Evolutionary conservation across 1,140 invertebrate genomes (phyloP).

Genomic region (Bombus soroeensis): DNA sequence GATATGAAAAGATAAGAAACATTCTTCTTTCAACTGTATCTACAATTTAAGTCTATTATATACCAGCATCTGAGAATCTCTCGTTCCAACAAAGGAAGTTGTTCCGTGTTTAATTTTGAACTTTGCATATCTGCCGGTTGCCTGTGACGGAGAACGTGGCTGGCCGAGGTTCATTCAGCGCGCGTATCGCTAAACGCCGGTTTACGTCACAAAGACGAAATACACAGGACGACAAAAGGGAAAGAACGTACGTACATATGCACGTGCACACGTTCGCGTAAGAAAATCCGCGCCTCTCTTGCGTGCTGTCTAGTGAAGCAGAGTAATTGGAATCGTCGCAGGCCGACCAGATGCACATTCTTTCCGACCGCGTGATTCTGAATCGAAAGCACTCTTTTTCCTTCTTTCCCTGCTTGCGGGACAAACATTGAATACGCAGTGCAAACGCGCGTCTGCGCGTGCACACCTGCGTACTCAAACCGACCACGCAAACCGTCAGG

Average conservation of each 20-base stretch:
- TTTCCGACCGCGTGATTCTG: constrained; percentile 48
- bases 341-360: constrained; percentile 25
- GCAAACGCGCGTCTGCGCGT: constrained; percentile 42
- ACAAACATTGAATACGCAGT: constrained; percentile 63
- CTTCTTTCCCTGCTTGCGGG: constrained; percentile 13
- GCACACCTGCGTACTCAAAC: constrained; percentile 27
- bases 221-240: not conserved
- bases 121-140: not conserved
- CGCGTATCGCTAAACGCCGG: not conserved
- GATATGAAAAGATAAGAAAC: not conserved
- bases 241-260: not conserved
- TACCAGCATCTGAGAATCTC: not conserved
- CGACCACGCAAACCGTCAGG: constrained; percentile 21
- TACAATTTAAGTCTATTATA: too few relatives aligned
- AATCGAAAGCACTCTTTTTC: constrained; percentile 22
- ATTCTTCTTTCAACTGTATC: too few relatives aligned
- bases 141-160: not conserved
- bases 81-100: not conserved
- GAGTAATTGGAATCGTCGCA: constrained; percentile 39
- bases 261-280: not conserved
- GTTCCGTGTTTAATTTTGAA: not conserved
- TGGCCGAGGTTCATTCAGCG: not conserved
- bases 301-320: not conserved
- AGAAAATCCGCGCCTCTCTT: constrained; percentile 10
- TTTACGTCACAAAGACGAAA: constrained; percentile 8